Evolutionary conservation across 2,113 vertebrate species (phyloP).

Genomic region (Rhea americana): DNA sequence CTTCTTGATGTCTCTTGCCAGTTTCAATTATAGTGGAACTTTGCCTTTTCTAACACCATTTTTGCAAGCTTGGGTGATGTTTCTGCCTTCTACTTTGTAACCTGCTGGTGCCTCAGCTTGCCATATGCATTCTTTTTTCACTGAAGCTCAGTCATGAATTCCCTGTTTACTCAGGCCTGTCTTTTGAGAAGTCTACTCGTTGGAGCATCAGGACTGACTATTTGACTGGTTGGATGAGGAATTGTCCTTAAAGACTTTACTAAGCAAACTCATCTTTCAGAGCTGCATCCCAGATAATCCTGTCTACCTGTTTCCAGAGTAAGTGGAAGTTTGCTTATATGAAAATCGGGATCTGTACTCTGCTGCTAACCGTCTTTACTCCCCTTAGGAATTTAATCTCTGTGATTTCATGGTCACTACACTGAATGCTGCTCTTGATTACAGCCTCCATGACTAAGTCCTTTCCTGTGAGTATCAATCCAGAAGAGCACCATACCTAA

Average conservation of each 20-base stretch:
- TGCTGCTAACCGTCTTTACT: no score
- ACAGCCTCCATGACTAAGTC: background rate
- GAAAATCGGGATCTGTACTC: background rate
- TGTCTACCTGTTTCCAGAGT: background rate
- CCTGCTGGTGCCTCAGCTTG: background rate
- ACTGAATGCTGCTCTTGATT: background rate
- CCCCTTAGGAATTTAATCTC: background rate
- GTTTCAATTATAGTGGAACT: background rate
- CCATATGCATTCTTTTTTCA: background rate
- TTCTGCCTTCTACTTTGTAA: background rate
- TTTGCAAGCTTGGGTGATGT: background rate
- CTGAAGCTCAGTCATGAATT: background rate
- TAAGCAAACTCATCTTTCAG: background rate
- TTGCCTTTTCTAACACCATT: background rate
- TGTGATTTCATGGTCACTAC: background rate
- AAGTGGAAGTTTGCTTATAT: background rate
- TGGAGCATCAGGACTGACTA: background rate
- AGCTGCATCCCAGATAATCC: background rate
- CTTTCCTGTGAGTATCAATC: background rate
- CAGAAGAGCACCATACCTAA: background rate
- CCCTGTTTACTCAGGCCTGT: background rate
- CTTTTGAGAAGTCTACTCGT: background rate
- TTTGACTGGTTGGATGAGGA: background rate
- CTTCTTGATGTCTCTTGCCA: background rate
- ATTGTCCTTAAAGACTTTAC: background rate